Evolutionary conservation across 1,140 invertebrate genomes (phyloP), one percentile per base, ranked within the genome.

Genomic region (Adoxophyes honmai): DNA sequence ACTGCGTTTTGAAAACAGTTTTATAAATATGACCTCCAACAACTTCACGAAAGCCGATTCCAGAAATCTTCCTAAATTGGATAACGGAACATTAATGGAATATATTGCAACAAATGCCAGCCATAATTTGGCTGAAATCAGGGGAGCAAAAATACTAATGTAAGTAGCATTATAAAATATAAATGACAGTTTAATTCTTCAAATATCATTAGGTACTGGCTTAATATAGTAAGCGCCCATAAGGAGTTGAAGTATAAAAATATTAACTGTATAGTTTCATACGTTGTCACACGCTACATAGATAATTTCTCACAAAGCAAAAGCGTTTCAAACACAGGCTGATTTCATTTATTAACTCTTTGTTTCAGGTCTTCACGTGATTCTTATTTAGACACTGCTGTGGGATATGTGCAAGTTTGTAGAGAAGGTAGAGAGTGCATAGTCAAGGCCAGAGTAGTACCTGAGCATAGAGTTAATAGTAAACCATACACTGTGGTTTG

Each of bases 401-500:
- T 60, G 10, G 52, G 58, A 9, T 55, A 55, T 33, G 58, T 60
- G 10, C 34, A 60, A 48, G 39, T 60, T 1, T 11, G 35, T 28
- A 38, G 62, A 34, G 16, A 34, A 11, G 11, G n/a, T 0, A 16
- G 0, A 10, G 10, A 18, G 4, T 59, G 57, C 13, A 34, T 7
- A 28, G 57, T 64, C 4, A 59, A 64, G 37, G 37, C 36, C 14
- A 62, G 33, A 63, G 65, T 57, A 16, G 68, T 44, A 55, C 64
- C 34, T 10, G 64, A 37, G 54, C 60, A 52, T 28, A 60, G 14
- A 66, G 56, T 60, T 42, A 59, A 4, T 34, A 44, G 7, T 48
- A 66, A 55, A 62, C 55, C 13, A 37, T 66, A 61, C 34, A 42
- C 21, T 28, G 64, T 44, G 21, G 44, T 42, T 53, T 58, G 48